These are phyloP conservation scores for Diadema setosum DNA, from an alignment of 35 echinoderm and acorn worm species.

Conservation along the genomic window DNA sequence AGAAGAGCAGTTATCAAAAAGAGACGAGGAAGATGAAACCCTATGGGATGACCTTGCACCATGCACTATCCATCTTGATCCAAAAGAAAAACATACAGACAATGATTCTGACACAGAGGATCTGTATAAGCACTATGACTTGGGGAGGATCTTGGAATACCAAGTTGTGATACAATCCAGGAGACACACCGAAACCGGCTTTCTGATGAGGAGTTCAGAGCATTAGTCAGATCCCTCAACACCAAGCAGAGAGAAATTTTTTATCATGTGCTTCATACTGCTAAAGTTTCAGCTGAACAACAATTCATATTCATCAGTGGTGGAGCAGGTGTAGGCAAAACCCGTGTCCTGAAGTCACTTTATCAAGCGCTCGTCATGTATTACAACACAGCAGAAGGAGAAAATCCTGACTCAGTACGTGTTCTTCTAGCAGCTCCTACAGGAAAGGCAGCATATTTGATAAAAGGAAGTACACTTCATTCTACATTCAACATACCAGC, in stretches of 20 bases:
- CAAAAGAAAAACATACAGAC: background rate
- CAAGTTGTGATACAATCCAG: too few species aligned
- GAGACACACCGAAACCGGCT: too few species aligned
- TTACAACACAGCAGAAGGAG: background rate
- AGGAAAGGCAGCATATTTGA: constrained; percentile 9
- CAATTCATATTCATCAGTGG: background rate
- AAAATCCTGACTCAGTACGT: background rate
- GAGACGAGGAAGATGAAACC: background rate
- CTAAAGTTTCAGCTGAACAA: background rate
- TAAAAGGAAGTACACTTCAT: background rate
- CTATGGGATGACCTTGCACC: too few species aligned
- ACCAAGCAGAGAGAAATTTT: constrained; percentile 15
- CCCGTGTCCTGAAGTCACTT: background rate
- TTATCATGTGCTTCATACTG: background rate
- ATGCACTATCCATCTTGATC: background rate
- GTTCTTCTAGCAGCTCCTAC: constrained; percentile 4
- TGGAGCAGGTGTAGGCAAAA: constrained; percentile 20
- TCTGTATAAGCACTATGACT: too few species aligned
- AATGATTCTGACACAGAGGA: too few species aligned
- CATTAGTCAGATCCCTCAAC: background rate
- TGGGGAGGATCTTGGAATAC: too few species aligned
- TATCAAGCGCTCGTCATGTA: constrained; percentile 8
- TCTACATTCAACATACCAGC: constrained; percentile 5
- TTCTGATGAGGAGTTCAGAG: too few species aligned
- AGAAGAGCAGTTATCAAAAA: background rate